These are phyloP conservation scores for Silurus meridionalis DNA, from an alignment of 2,113 vertebrate species.

Conservation along the genomic window DNA sequence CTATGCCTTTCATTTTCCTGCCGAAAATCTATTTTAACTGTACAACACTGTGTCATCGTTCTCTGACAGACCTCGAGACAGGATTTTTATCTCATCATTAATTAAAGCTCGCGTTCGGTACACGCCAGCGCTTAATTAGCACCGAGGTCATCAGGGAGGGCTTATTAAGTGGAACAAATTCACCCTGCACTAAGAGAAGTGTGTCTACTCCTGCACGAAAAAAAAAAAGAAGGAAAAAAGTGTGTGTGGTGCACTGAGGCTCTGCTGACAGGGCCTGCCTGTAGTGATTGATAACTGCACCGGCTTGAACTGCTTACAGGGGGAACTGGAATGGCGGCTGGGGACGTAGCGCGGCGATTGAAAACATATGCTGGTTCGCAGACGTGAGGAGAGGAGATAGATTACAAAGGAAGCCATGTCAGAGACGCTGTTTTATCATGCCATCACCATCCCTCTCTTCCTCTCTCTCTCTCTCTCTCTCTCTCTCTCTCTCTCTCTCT, in stretches of 20 bases:
- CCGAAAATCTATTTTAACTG: constrained; percentile 95
- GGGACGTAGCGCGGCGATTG: constrained; percentile 94
- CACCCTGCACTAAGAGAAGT: constrained; percentile 95
- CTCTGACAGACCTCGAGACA: constrained; percentile 98
- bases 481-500: constrained; percentile 18
- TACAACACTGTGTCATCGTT: constrained; percentile 99
- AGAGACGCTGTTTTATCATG: constrained; percentile 89
- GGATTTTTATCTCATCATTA: constrained; percentile 99
- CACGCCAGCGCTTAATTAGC: constrained; percentile 99
- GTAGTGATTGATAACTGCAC: constrained; percentile 98
- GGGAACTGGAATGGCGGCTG: constrained; percentile 89
- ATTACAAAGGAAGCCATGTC: constrained; percentile 89
- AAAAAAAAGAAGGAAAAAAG: neutral
- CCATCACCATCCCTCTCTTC: constrained; percentile 82
- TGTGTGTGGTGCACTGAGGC: constrained; percentile 78
- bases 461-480: constrained; percentile 30
- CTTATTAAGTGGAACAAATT: constrained; percentile 99
- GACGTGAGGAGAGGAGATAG: constrained; percentile 90
- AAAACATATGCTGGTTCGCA: constrained; percentile 99
- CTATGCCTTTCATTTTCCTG: constrained; percentile 66
- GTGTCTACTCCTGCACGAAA: constrained; percentile 48
- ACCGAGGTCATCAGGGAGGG: constrained; percentile 99
- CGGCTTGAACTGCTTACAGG: constrained; percentile 95
- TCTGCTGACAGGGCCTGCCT: constrained; percentile 92
- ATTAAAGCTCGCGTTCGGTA: constrained; percentile 99